Conservation (phyloP, 92 coral and sea anemone genomes). For the Montipora capitata region DNA sequence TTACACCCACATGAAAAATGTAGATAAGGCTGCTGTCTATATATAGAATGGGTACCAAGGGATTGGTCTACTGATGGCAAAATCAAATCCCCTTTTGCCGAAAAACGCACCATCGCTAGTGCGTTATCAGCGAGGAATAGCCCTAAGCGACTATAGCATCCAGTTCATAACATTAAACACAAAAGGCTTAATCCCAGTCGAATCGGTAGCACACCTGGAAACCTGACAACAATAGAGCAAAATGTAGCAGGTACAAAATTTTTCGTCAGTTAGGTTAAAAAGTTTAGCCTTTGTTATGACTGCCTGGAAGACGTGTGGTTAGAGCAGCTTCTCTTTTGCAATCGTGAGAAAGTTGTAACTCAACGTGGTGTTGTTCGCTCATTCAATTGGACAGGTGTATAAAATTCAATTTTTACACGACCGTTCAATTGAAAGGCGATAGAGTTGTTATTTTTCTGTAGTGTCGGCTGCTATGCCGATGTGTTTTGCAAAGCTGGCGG, state of each 20-base stretch:
- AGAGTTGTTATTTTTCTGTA: not conserved
- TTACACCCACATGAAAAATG: not conserved
- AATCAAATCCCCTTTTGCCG: not conserved
- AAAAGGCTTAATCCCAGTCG: not conserved
- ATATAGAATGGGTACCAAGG: not conserved
- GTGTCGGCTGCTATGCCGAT: not conserved
- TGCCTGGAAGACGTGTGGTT: not conserved
- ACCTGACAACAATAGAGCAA: slow-evolving; percentile 1
- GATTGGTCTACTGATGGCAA: not conserved
- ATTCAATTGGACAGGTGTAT: not conserved
- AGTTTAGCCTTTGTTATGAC: slow-evolving; percentile 5
- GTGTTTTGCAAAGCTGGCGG: not conserved
- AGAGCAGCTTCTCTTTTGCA: not conserved
- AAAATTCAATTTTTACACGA: not conserved
- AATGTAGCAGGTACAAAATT: slow-evolving; percentile 12
- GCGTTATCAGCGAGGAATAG: not conserved
- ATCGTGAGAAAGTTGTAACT: slow-evolving; percentile 16
- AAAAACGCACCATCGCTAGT: not conserved
- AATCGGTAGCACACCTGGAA: slow-evolving; percentile 16
- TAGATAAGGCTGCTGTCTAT: not conserved
- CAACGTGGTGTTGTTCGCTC: not conserved
- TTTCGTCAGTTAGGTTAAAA: not conserved
- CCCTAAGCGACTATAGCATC: not conserved
- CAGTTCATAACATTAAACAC: not conserved
- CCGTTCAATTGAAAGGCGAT: not conserved